Percentiles rank a stretch among this genome's conserved stretches.
phyloP scores from a whole-genome alignment of 2,113 vertebrate species.

The Chloroceryle aenea region DNA sequence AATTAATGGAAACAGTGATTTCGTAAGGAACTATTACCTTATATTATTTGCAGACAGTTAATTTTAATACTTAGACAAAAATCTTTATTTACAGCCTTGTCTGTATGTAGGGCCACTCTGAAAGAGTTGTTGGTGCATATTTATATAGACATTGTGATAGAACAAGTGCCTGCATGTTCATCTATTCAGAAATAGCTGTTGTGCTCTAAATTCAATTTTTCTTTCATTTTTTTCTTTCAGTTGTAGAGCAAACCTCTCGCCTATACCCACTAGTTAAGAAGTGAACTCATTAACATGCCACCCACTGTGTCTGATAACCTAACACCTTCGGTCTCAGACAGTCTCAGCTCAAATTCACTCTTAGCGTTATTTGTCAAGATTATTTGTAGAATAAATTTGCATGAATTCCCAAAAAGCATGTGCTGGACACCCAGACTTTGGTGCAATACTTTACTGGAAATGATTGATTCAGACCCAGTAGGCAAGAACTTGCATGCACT shows the following conservation, averaged over 20 bases:
- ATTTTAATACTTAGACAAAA: slow-evolving; percentile 14
- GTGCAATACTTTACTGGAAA: background rate
- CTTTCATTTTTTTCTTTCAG: slow-evolving; percentile 43
- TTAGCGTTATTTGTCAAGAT: slow-evolving; percentile 26
- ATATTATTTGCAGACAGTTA: background rate
- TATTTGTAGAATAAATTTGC: slow-evolving; percentile 42
- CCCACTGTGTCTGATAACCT: slow-evolving; percentile 60
- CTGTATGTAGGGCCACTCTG: background rate
- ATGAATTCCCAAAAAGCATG: background rate
- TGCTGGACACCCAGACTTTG: background rate
- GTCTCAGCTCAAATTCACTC: slow-evolving; percentile 28
- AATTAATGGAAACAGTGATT: background rate
- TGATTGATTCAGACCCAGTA: background rate
- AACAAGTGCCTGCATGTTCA: background rate
- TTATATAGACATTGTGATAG: background rate
- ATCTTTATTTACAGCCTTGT: background rate
- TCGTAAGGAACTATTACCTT: background rate
- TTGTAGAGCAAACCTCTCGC: slow-evolving; percentile 33
- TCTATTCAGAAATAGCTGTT: slow-evolving; percentile 33
- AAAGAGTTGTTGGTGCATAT: slow-evolving; percentile 8
- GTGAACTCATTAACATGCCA: slow-evolving; percentile 51
- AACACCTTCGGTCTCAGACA: slow-evolving; percentile 45
- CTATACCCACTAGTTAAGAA: slow-evolving; percentile 22
- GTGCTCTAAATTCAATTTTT: slow-evolving; percentile 22
- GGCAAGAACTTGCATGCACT: background rate